Percentiles rank a stretch among this genome's conserved stretches.
phyloP scores from a whole-genome alignment of 1,140 invertebrate genomes.

The Harpegnathos saltator region DNA sequence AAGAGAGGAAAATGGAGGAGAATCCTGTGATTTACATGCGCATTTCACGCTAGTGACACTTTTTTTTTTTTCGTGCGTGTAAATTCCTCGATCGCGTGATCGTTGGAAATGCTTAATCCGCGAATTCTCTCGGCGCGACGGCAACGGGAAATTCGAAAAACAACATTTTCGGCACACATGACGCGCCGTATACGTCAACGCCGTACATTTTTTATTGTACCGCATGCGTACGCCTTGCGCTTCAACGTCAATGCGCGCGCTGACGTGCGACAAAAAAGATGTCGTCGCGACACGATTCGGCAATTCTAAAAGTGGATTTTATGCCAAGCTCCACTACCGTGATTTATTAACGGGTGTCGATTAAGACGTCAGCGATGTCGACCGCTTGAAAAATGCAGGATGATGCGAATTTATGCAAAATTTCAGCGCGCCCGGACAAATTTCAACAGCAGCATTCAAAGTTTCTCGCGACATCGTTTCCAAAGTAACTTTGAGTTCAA shows the following conservation, averaged over 20 bases:
- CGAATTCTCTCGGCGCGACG: background rate
- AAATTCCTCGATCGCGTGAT: background rate
- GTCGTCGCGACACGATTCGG: constrained; percentile 11
- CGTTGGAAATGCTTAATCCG: background rate
- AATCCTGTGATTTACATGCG: too few species aligned
- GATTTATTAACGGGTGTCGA: constrained; percentile 8
- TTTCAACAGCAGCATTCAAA: too few species aligned
- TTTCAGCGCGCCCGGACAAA: background rate
- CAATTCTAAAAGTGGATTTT: constrained; percentile 38
- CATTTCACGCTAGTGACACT: too few species aligned
- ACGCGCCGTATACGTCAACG: constrained; percentile 20
- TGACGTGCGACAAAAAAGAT: constrained; percentile 22
- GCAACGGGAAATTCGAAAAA: constrained; percentile 7
- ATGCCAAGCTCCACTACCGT: background rate
- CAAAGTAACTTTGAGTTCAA: too few species aligned
- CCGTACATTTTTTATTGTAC: constrained; percentile 20
- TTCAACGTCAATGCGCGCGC: constrained; percentile 26
- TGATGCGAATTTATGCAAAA: background rate
- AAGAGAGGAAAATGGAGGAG: too few species aligned
- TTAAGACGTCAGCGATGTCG: background rate
- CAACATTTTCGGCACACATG: constrained; percentile 1
- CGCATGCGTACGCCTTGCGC: constrained; percentile 17
- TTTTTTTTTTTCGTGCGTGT: background rate
- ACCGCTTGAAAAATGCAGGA: too few species aligned
- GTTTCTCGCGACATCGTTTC: too few species aligned